Conservation (phyloP, 2,797 vertebrate genomes). For the Dicrostonyx torquatus region DNA sequence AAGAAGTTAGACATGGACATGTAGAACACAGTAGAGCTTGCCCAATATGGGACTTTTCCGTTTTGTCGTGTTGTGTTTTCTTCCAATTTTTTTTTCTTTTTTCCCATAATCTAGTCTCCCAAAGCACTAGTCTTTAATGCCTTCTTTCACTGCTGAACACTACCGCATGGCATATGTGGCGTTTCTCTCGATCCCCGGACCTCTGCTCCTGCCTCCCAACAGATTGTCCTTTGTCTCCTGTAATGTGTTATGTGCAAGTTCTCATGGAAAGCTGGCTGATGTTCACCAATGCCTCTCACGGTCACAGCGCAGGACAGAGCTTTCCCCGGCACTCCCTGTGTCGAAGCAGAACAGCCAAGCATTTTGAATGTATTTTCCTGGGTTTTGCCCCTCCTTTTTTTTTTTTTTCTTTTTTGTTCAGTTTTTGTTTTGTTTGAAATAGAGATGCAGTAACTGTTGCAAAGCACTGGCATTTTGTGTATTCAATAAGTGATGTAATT, state of each 20-base stretch:
- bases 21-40: constrained; percentile 78
- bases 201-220: constrained; percentile 63
- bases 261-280: constrained; percentile 86
- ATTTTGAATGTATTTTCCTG: constrained; percentile 92
- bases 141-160: constrained; percentile 61
- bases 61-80: constrained; percentile 73
- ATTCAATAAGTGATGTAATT: constrained; percentile 87
- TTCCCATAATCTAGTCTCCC: constrained; percentile 75
- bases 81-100: constrained; percentile 43
- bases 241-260: constrained; percentile 86
- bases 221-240: constrained; percentile 85
- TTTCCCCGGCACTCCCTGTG: constrained; percentile 86
- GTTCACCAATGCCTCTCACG: constrained; percentile 85
- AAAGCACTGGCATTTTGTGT: constrained; percentile 92
- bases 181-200: constrained; percentile 80
- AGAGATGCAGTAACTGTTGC: constrained; percentile 89
- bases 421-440: constrained; percentile 81
- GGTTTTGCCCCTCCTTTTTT: constrained; percentile 55
- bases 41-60: constrained; percentile 81
- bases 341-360: constrained; percentile 87
- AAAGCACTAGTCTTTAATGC: not conserved
- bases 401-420: constrained; percentile 67
- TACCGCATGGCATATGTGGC: constrained; percentile 76
- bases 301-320: constrained; percentile 81
- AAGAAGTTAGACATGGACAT: constrained; percentile 84